Evolutionary conservation across 2,113 vertebrate genomes (phyloP), one percentile per base, ranked within the genome.

Genomic region (Myodes glareolus): DNA sequence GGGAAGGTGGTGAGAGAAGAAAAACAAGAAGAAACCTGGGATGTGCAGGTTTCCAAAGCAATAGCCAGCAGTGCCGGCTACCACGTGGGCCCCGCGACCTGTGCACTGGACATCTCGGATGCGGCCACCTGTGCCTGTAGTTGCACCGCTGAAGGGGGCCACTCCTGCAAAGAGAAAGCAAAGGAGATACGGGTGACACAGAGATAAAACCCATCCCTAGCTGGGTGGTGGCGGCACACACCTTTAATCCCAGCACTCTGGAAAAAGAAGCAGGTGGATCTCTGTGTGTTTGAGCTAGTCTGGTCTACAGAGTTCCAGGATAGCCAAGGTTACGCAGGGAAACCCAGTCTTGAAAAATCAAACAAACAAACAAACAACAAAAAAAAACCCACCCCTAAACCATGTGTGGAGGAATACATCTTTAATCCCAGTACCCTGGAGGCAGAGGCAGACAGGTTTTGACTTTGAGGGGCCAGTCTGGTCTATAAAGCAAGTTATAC

Each of bases 71-170:
- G 99, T 99, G 47, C 99, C 99, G 17, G 99, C 99, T 10, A 99
- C 99, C 50, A 99, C 99, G 0, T 99, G 99, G 12, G 99, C 99
- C 31, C 99, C 99, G 0, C 98, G 98, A 2, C 99, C 99, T 0
- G 99, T 99, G 80, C 99, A 99, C 98, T 99, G 99, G 6, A 99
- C 98, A 7, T 99, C 99, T 91, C 99, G 98, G 96, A 99, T 99
- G 16, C 99, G 98, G 21, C 99, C 99, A 0, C 99, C 99, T 0
- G 99, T 99, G 7, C 99, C 99, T 0, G 99, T 99, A 63, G 99
- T 99, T 29, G 99, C 99, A 0, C 99, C 99, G 3, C 99, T 99
- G 98, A 99, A 99, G 0, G 99, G 99, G 14, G 99, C 99, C 2
- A 99, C 99, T 16, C 99, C 99, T 98, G 65, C 19, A 42, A 89